phyloP scores from a whole-genome alignment of 2,888 invertebrate genomes.

The Tolmerus cingulatus region DNA sequence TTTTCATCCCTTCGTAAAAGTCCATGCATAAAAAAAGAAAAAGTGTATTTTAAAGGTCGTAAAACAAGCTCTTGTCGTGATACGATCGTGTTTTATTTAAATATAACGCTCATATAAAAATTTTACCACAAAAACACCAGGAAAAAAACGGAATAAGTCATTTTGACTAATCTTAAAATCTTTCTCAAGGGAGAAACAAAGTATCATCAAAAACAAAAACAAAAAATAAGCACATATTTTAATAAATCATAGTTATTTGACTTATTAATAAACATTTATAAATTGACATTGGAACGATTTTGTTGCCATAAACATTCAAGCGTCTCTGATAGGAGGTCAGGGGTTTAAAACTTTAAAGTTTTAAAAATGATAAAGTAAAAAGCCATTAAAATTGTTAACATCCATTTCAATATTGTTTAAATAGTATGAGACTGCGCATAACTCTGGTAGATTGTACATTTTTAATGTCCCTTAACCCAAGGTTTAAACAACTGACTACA shows the following conservation, averaged over 20 bases:
- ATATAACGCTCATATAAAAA: neutral
- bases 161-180: neutral
- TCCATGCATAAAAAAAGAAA: no score
- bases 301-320: neutral
- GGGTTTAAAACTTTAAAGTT: neutral
- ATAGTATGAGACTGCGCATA: neutral
- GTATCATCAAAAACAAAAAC: neutral
- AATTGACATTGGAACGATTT: neutral
- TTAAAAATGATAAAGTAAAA: neutral
- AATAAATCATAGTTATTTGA: neutral
- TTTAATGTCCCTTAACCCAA: neutral
- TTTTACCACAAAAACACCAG: neutral
- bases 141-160: neutral
- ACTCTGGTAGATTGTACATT: no score
- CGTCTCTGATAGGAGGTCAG: neutral
- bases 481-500: neutral
- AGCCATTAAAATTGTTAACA: neutral
- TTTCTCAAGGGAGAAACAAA: neutral
- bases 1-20: no score
- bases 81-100: neutral
- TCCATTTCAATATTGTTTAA: neutral
- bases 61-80: neutral
- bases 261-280: neutral
- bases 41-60: neutral
- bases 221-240: neutral